Evolutionary conservation across 1,140 invertebrate genomes (phyloP).

Genomic region (Drosophila miranda): DNA sequence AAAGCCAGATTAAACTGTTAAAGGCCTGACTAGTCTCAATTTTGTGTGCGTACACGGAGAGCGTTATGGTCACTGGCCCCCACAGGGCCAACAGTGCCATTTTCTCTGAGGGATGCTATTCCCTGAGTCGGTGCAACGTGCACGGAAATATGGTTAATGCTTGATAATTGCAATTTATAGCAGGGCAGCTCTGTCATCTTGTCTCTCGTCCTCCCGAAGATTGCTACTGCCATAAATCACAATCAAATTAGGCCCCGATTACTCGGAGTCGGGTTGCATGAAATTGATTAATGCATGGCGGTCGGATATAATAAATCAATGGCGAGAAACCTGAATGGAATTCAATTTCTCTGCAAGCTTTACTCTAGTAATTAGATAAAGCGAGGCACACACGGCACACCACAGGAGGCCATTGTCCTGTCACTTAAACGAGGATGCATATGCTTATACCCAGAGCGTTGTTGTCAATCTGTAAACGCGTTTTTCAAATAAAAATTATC

Average conservation of each 20-base stretch:
- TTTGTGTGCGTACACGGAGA: no score
- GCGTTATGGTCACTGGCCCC: background rate
- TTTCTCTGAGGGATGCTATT: slow-evolving; percentile 4
- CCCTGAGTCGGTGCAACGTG: slow-evolving; percentile 4
- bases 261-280: slow-evolving; percentile 57
- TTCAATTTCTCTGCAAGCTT: slow-evolving; percentile 4
- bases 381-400: slow-evolving; percentile 8
- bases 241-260: slow-evolving; percentile 70
- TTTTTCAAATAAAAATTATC: slow-evolving; percentile 72
- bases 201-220: slow-evolving; percentile 6
- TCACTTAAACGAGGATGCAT: background rate
- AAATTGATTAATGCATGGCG: slow-evolving; percentile 73
- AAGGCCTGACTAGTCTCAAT: background rate
- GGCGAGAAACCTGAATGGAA: slow-evolving; percentile 8
- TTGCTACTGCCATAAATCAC: slow-evolving; percentile 63
- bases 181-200: slow-evolving; percentile 5
- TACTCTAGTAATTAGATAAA: slow-evolving; percentile 31
- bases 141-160: slow-evolving; percentile 16
- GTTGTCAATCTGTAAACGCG: slow-evolving; percentile 47
- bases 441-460: background rate
- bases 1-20: slow-evolving; percentile 11
- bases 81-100: slow-evolving; percentile 4
- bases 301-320: slow-evolving; percentile 62
- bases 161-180: slow-evolving; percentile 53
- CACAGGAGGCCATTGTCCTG: slow-evolving; percentile 20